Base-by-base conservation (phyloP, 2,797 vertebrate species). In the Psittacula echo region DNA sequence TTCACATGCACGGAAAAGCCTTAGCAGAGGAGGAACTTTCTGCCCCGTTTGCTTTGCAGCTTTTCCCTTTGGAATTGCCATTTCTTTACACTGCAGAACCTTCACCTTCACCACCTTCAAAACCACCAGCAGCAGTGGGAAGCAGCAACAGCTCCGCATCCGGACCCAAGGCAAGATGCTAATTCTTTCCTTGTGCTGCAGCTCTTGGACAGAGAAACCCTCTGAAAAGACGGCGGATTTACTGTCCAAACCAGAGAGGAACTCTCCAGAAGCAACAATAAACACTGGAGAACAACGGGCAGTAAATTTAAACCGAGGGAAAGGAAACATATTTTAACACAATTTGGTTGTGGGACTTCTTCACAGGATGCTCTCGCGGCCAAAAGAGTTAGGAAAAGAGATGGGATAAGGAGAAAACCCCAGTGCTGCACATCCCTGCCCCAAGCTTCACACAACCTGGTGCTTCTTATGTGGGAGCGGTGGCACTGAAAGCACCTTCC, bases 241-340 rank as follows among this genome's bases (percentile, higher is more conserved):
- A 73, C 76, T 39, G 89, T 71, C 95, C 93, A 95, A 94, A 94
- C 76, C 86, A 84, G 91, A 90, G 82, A 94, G 94, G 87, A 96
- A 85, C 89, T 89, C 89, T 95, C 91, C 95, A 95, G 93, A 89
- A 94, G 89, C 93, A 89, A 86, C 93, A 87, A 87, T 79, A 94
- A 94, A 89, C 87, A 73, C 82, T 73, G 85, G 8, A 87, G 82
- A 93, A 96, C 87, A 87, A 94, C 65, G 2, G 76, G 89, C 84
- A 76, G 89, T 92, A 86, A 94, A 95, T 87, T 68, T 39, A 11
- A 94, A n/a, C 30, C 0, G 1, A 96, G 87, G 65, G 82, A 96
- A 95, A 96, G 87, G 91, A 93, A 93, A 68, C 54, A 60, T 12
- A 84, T 75, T 95, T 81, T 26, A 86, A 90, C 62, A 45, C 66